These are phyloP conservation scores for Agonopterix alstromeriana DNA, from an alignment of 2,888 invertebrate genomes.

Conservation along the genomic window DNA sequence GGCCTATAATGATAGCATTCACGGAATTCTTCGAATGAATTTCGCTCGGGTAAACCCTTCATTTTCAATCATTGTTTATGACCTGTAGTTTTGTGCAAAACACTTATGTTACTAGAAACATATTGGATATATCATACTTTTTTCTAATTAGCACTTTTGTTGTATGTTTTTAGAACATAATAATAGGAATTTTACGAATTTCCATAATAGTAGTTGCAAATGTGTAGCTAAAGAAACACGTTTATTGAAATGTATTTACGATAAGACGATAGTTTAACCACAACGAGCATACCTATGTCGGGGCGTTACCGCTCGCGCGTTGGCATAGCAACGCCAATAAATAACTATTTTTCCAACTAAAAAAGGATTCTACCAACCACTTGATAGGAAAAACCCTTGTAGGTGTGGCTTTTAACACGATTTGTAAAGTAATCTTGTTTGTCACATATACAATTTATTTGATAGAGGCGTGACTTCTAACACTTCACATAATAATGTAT, in stretches of 20 bases:
- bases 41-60: slow-evolving; percentile 45
- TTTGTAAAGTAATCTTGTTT: slow-evolving; percentile 45
- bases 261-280: not conserved
- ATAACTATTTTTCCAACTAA: slow-evolving; percentile 22
- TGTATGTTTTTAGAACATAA: too few species aligned
- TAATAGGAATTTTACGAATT: too few species aligned
- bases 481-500: slow-evolving; percentile 15
- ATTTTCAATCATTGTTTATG: slow-evolving; percentile 14
- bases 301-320: slow-evolving; percentile 22
- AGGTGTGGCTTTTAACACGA: slow-evolving; percentile 56
- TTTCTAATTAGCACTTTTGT: too few species aligned
- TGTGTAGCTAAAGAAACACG: slow-evolving; percentile 8
- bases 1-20: slow-evolving; percentile 22
- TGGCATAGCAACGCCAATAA: slow-evolving; percentile 28
- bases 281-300: slow-evolving; percentile 5
- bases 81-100: slow-evolving; percentile 5
- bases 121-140: too few species aligned
- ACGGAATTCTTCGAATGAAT: slow-evolving; percentile 38
- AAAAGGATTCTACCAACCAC: slow-evolving; percentile 11
- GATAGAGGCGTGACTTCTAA: slow-evolving; percentile 41
- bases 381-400: slow-evolving; percentile 22
- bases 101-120: slow-evolving; percentile 3
- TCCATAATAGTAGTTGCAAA: too few species aligned
- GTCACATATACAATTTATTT: slow-evolving; percentile 38
- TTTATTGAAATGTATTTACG: not conserved